Base-by-base conservation (phyloP, 1,140 invertebrate genomes). In the Bombus cullumanus region DNA sequence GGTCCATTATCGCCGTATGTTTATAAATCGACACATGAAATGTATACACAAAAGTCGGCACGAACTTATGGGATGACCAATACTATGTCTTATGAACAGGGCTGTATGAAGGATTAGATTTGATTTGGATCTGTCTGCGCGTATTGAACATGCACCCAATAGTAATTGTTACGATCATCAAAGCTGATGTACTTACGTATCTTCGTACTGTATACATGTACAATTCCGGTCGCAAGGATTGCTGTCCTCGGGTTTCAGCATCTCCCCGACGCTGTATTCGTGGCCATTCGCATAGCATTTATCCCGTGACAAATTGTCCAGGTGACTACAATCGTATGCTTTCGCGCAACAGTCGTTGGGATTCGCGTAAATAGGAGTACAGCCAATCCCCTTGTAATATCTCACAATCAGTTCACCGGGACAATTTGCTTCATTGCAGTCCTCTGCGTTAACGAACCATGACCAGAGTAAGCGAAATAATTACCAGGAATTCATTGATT, bases 261-360 rank as follows among this genome's bases (percentile, higher is more conserved):
- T 3, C 3, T 93, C 89, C 0, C 88, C 88, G 1, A 91, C 28
- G 0, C 22, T n/a, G 31, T 92, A 93, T 25, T 59, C 83, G 1
- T 88, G n/a, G 1, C 75, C 86, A 47, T 93, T 92, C 25, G 81
- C 72, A 31, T 93, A 90, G 73, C 91, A 93, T 28, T 92, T 92
- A 3, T 88, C 12, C 2, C 15, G 34, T 8, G 86, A 79, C 81
- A 84, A 85, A 0, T 15, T 41, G 1, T 73, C 57, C 22, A 93
- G 22, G 39, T 89, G 72, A 6, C 83, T 74, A 53, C 91, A 93
- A 15, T 91, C 47, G 57, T 91, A 93, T 31, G 43, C 59, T 12
- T 62, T 22, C 1, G 91, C 71, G 62, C 92, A 93, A 43, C 92
- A 92, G n/a, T 92, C 90, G 1, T 31, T 73, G 0, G 86, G 71